Conservation (phyloP, 2,113 vertebrate genomes). For the Anseranas semipalmata region DNA sequence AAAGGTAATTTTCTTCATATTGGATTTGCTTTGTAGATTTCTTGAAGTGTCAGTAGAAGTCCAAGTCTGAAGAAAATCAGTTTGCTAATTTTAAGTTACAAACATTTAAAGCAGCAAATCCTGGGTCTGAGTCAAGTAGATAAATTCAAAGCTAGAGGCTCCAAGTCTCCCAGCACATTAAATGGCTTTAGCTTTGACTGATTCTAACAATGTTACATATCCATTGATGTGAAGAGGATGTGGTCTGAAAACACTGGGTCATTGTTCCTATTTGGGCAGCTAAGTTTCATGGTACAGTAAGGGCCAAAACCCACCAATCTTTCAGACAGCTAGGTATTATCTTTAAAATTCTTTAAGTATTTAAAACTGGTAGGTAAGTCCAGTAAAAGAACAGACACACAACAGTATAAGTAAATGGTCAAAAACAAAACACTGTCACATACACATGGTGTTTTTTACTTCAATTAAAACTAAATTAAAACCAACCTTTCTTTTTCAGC, state of each 20-base stretch:
- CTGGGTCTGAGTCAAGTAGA: neutral
- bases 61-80: neutral
- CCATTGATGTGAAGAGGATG: neutral
- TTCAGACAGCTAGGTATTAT: neutral
- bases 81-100: neutral
- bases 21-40: neutral
- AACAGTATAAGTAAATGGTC: neutral
- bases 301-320: neutral
- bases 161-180: neutral
- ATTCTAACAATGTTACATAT: accelerated
- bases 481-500: neutral
- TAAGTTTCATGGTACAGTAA: neutral
- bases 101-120: neutral
- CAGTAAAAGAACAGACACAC: neutral
- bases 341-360: neutral
- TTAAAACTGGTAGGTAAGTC: neutral
- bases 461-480: neutral
- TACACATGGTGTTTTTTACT: neutral
- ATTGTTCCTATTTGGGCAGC: neutral
- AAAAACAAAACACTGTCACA: neutral
- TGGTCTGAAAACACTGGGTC: neutral
- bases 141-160: neutral
- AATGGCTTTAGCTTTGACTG: neutral
- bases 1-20: neutral
- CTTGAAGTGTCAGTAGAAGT: neutral